These are phyloP conservation scores for Dicranocentrus wangi DNA, from an alignment of 2,888 invertebrate species.

Conservation along the genomic window DNA sequence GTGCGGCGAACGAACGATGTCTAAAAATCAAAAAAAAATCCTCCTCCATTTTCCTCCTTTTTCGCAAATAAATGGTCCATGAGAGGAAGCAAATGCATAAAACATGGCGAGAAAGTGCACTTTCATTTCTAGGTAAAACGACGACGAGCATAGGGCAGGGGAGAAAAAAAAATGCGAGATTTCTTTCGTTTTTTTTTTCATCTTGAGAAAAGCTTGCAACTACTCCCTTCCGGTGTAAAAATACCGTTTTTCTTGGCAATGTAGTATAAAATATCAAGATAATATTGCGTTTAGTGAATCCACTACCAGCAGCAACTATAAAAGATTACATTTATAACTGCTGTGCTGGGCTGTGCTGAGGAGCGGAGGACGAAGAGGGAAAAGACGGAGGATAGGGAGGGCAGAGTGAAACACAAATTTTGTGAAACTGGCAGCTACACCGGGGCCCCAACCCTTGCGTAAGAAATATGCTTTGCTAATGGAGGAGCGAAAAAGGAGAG, in stretches of 20 bases:
- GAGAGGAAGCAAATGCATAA: conserved; percentile 9
- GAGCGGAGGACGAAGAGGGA: neutral
- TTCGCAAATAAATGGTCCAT: neutral
- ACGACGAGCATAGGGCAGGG: neutral
- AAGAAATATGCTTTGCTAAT: conserved; percentile 22
- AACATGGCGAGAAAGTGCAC: neutral
- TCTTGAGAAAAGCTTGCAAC: too few relatives aligned
- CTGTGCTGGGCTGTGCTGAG: too few relatives aligned
- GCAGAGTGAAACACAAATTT: conserved; percentile 51
- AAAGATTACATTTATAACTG: neutral
- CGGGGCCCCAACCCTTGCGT: neutral
- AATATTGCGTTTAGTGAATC: neutral
- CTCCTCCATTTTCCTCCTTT: neutral
- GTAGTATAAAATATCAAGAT: neutral
- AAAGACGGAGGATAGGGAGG: conserved; percentile 34
- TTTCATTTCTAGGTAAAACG: neutral
- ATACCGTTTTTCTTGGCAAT: neutral
- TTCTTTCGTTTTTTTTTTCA: too few relatives aligned
- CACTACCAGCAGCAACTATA: neutral
- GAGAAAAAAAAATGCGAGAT: neutral
- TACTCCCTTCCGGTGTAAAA: neutral
- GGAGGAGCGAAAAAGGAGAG: conserved; percentile 4
- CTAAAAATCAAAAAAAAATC: too few relatives aligned
- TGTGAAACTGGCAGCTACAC: neutral
- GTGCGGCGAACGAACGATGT: neutral